A percentile compares a stretch with the other conserved stretches of the same genome.
These are phyloP conservation scores for Strigamia transsilvanica DNA, from an alignment of 2,888 invertebrate species.

Conservation along the genomic window DNA sequence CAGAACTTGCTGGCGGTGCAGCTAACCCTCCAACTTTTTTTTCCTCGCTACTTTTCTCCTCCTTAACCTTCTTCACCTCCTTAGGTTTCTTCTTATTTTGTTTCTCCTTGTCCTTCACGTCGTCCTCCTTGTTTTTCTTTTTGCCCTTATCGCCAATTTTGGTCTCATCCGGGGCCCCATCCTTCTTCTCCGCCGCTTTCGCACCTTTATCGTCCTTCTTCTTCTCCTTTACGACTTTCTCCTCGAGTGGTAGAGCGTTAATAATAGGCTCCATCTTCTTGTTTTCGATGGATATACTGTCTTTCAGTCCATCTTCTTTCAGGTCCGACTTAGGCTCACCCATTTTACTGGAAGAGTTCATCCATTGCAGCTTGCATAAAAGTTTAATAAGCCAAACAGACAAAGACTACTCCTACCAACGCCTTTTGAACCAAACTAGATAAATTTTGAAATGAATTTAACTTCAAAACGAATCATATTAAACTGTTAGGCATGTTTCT, in stretches of 20 bases:
- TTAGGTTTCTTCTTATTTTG: not conserved
- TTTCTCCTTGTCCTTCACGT: not conserved
- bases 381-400: constrained; percentile 15
- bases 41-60: not conserved
- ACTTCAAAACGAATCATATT: no score
- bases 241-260: no score
- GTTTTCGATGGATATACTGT: no score
- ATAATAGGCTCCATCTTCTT: no score
- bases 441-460: no score
- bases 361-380: constrained; percentile 53
- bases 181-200: no score
- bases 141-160: not conserved
- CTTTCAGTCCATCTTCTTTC: not conserved
- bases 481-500: no score
- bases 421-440: no score
- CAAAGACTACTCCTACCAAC: no score
- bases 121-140: not conserved
- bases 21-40: not conserved
- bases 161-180: not conserved
- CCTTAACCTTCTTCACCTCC: not conserved
- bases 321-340: constrained; percentile 9
- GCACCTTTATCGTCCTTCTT: no score
- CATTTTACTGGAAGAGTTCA: constrained; percentile 47
- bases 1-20: not conserved
- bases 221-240: no score